Evolutionary conservation across 2,113 vertebrate species (phyloP).

Genomic region (Sardina pilchardus): DNA sequence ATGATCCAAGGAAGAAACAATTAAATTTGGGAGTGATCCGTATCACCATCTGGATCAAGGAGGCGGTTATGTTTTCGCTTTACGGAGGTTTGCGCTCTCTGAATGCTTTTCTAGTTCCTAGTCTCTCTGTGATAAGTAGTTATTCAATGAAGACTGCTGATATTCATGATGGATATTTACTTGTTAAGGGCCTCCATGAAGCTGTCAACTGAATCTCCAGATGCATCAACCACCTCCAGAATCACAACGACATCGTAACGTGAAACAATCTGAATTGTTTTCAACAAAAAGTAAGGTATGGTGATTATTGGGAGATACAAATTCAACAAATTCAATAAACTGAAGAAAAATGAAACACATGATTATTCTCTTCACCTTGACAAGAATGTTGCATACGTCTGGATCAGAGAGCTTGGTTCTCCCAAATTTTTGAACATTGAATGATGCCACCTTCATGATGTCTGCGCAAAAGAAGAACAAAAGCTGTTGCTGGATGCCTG

Average conservation of each 20-base stretch:
- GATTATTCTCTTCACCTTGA: slow-evolving; percentile 29
- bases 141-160: background rate
- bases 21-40: too few species aligned
- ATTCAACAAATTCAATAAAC: background rate
- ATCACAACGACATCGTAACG: slow-evolving; percentile 76
- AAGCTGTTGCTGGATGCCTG: background rate
- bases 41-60: too few species aligned
- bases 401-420: slow-evolving; percentile 47
- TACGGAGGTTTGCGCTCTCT: background rate
- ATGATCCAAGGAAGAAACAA: too few species aligned
- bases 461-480: slow-evolving; percentile 13
- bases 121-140: background rate
- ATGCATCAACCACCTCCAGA: slow-evolving; percentile 73
- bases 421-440: slow-evolving; percentile 58
- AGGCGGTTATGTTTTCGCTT: too few species aligned
- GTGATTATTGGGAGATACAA: background rate
- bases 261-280: slow-evolving; percentile 63
- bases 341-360: background rate
- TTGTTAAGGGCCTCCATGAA: slow-evolving; percentile 67
- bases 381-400: slow-evolving; percentile 29
- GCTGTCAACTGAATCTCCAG: slow-evolving; percentile 47
- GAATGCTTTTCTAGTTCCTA: too few species aligned
- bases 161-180: slow-evolving; percentile 57
- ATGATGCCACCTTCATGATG: slow-evolving; percentile 58
- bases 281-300: background rate